These are phyloP conservation scores for Drosophila merina DNA, from an alignment of 2,888 invertebrate genomes.

Conservation along the genomic window DNA sequence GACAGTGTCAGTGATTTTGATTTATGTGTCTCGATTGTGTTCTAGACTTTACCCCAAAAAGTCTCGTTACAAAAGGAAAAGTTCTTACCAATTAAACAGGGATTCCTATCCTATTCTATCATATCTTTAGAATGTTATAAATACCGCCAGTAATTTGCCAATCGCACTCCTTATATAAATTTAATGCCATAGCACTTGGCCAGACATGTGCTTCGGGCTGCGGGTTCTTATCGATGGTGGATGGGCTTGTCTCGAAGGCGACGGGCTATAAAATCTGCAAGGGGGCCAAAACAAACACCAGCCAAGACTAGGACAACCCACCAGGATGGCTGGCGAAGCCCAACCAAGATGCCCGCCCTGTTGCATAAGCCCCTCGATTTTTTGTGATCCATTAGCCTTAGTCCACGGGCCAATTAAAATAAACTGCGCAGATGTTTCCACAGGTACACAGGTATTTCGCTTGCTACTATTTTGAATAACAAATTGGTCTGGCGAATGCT, in stretches of 20 bases:
- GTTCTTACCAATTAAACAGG: not conserved
- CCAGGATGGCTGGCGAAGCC: not conserved
- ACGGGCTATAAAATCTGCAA: conserved; percentile 13
- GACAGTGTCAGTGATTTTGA: conserved; percentile 45
- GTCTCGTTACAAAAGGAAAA: conserved; percentile 26
- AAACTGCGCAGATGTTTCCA: conserved; percentile 40
- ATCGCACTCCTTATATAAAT: conserved; percentile 54
- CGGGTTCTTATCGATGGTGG: conserved; percentile 14
- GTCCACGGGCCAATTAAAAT: conserved; percentile 50
- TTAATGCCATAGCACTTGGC: conserved; percentile 34
- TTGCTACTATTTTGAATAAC: conserved; percentile 43
- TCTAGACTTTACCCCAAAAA: conserved; percentile 52
- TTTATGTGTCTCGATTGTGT: conserved; percentile 55
- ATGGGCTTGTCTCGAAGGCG: conserved; percentile 1
- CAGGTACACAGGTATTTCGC: conserved; percentile 5
- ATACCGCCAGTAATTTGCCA: conserved; percentile 59
- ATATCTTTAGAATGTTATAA: conserved; percentile 54
- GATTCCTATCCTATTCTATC: conserved; percentile 40
- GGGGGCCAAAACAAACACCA: conserved; percentile 3
- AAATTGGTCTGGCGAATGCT: conserved; percentile 57
- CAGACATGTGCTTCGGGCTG: conserved; percentile 22
- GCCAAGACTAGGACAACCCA: not conserved
- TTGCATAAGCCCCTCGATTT: conserved; percentile 14
- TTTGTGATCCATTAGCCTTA: conserved; percentile 34
- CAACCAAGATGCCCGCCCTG: conserved; percentile 5